Percentiles rank a stretch among this genome's conserved stretches.
These are phyloP conservation scores for Phengaris arion DNA, from an alignment of 2,888 invertebrate genomes.

Conservation along the genomic window DNA sequence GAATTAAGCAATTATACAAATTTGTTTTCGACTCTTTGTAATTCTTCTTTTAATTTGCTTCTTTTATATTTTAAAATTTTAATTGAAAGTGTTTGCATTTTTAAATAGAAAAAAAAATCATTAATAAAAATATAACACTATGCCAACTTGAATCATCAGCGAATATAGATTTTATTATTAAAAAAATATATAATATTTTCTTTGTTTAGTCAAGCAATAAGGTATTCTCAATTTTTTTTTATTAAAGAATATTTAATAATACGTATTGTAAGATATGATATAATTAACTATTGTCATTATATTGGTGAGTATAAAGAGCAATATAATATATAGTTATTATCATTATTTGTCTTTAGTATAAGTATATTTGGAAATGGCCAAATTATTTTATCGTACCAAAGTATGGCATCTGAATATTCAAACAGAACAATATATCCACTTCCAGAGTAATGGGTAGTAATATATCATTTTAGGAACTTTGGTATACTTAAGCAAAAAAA, in stretches of 20 bases:
- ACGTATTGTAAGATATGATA: neutral
- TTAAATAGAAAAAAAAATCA: neutral
- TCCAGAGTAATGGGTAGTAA: no score
- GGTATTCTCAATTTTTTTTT: no score
- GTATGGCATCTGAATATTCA: no score
- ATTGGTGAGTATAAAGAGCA: neutral
- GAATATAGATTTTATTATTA: no score
- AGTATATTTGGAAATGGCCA: neutral
- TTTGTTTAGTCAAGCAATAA: no score
- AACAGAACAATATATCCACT: no score
- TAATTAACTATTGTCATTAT: neutral
- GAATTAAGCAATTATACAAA: conserved; percentile 11
- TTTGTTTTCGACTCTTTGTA: neutral
- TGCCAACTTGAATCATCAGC: neutral
- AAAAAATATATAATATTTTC: no score
- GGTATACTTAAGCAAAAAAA: neutral
- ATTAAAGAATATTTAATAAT: neutral
- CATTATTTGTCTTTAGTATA: neutral
- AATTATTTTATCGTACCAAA: neutral
- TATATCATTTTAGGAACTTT: no score
- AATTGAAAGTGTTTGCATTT: neutral
- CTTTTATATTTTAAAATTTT: neutral
- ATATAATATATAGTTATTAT: neutral
- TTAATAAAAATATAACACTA: neutral
- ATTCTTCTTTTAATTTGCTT: neutral